Evolutionary conservation across 53 echinoderm and acorn worm genomes (phyloP).

Genomic region (Hippasteria phrygiana): DNA sequence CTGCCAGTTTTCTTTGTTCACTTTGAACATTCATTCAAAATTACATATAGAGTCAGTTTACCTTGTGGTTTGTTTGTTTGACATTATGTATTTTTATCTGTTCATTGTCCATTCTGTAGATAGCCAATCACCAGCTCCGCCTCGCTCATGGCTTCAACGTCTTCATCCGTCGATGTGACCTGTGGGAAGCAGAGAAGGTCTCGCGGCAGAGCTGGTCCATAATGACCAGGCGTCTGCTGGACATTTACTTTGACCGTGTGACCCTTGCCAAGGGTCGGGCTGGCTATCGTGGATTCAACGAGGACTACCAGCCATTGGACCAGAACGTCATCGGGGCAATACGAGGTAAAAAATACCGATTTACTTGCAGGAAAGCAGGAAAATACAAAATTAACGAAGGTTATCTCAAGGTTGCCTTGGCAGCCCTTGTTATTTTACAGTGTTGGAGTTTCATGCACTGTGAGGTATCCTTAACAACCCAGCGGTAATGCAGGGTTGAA

Average conservation of each 20-base stretch:
- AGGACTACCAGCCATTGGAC: slow-evolving; percentile 58
- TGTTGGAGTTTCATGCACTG: too few species aligned
- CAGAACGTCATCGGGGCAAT: slow-evolving; percentile 65
- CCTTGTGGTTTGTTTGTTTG: too few species aligned
- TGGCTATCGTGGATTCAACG: slow-evolving; percentile 54
- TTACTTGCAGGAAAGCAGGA: too few species aligned
- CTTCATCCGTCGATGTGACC: slow-evolving; percentile 50
- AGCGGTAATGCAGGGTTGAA: too few species aligned
- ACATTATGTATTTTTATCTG: background rate
- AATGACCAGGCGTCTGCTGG: slow-evolving; percentile 59
- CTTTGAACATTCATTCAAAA: too few species aligned
- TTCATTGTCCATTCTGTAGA: slow-evolving; percentile 23
- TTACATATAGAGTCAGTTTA: too few species aligned
- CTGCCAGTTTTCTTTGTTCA: too few species aligned
- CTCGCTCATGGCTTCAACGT: slow-evolving; percentile 67
- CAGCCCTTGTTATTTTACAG: too few species aligned
- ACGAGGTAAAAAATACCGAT: slow-evolving; percentile 59
- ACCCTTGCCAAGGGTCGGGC: slow-evolving; percentile 72
- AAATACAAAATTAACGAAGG: too few species aligned
- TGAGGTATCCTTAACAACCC: too few species aligned
- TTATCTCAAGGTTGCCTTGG: too few species aligned
- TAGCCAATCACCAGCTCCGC: slow-evolving; percentile 50
- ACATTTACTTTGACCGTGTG: slow-evolving; percentile 68
- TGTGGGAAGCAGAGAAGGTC: slow-evolving; percentile 48
- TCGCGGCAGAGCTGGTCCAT: slow-evolving; percentile 65